A percentile compares a stretch with the other conserved stretches of the same genome.
phyloP scores from a whole-genome alignment of 2,797 vertebrate species.

The Sebastes vulpes region DNA sequence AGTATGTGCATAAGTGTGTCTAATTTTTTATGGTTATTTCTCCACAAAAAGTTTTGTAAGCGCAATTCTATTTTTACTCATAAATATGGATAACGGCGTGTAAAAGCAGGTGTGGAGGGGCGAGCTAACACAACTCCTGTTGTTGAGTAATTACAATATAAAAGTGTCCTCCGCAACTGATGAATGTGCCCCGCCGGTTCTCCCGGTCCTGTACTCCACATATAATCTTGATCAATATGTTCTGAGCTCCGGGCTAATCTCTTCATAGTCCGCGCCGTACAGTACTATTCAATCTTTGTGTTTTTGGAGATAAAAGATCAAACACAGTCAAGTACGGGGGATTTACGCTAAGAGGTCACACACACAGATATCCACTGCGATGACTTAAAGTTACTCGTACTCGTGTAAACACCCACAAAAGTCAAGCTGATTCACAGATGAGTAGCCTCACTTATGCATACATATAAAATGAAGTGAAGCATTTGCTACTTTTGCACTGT shows the following conservation, averaged over 20 bases:
- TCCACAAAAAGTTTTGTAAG: not conserved
- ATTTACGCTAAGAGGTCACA: slow-evolving; percentile 40
- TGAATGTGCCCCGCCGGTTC: slow-evolving; percentile 27
- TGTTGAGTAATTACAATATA: slow-evolving; percentile 59
- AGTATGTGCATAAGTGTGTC: not conserved
- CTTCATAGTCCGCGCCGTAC: slow-evolving; percentile 6
- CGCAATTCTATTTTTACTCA: slow-evolving; percentile 6
- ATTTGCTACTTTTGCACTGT: slow-evolving; percentile 1
- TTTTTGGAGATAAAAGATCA: slow-evolving; percentile 64
- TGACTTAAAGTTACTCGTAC: not conserved
- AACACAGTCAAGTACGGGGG: slow-evolving; percentile 34
- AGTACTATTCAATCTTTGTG: slow-evolving; percentile 39
- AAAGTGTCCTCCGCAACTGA: slow-evolving; percentile 35
- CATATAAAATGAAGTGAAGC: not conserved
- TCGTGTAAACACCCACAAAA: not conserved
- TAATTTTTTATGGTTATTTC: not conserved
- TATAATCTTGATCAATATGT: slow-evolving; percentile 62
- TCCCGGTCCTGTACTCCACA: slow-evolving; percentile 26
- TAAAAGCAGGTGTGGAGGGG: slow-evolving; percentile 13
- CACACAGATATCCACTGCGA: not conserved
- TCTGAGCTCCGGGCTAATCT: slow-evolving; percentile 50
- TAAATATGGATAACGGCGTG: slow-evolving; percentile 40
- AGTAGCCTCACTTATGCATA: not conserved
- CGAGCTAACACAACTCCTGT: not conserved
- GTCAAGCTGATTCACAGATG: not conserved